A percentile compares a stretch with the other conserved stretches of the same genome.
Evolutionary conservation across 2,888 invertebrate genomes (phyloP).

Genomic region (Lochmaea capreae): DNA sequence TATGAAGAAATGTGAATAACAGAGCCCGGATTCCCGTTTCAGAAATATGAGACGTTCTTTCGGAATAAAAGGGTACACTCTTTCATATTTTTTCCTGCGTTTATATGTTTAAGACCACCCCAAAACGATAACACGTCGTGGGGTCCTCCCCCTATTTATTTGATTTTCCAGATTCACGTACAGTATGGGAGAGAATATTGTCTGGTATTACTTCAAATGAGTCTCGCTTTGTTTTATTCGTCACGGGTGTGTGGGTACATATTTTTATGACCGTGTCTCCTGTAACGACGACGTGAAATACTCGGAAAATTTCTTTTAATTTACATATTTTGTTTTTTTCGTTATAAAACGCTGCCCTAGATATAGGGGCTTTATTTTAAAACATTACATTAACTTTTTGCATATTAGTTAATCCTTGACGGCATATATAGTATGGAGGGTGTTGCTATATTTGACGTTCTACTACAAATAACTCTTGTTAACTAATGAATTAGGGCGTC

Average conservation of each 20-base stretch:
- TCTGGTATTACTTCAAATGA: slow-evolving; percentile 47
- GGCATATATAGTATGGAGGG: no score
- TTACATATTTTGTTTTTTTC: background rate
- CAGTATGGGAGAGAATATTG: slow-evolving; percentile 43
- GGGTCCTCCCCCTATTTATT: slow-evolving; percentile 44
- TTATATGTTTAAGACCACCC: slow-evolving; percentile 5
- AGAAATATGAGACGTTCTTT: no score
- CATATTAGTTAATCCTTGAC: background rate
- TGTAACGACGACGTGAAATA: slow-evolving; percentile 3
- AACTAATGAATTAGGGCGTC: no score
- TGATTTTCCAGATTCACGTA: slow-evolving; percentile 43
- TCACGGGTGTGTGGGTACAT: slow-evolving; percentile 47
- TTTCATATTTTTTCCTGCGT: background rate
- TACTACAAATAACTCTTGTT: no score
- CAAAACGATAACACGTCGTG: slow-evolving; percentile 14
- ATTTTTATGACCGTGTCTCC: slow-evolving; percentile 44
- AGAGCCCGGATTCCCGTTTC: no score
- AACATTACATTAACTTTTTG: background rate
- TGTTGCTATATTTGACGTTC: no score
- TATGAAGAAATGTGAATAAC: no score
- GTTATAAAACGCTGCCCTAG: background rate
- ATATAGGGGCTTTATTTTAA: background rate
- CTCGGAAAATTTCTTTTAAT: slow-evolving; percentile 7
- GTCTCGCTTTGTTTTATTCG: slow-evolving; percentile 50
- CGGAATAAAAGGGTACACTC: no score